Conservation (phyloP, 2,113 vertebrate genomes). For the Centropus bengalensis region DNA sequence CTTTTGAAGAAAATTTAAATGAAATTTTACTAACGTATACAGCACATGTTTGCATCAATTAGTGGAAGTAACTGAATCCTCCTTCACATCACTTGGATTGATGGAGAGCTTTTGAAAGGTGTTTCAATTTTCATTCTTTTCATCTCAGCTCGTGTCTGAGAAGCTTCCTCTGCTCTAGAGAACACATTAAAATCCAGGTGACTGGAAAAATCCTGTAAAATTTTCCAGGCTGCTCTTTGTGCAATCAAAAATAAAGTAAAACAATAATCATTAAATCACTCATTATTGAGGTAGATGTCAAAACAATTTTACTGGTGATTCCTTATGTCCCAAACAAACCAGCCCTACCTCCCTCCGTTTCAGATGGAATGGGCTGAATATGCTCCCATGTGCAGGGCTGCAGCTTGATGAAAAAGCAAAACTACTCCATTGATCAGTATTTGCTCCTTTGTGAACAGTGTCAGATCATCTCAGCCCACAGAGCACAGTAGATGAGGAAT, state of each 20-base stretch:
- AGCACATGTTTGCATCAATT: not conserved
- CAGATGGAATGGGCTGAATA: not conserved
- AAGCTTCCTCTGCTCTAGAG: not conserved
- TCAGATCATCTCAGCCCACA: not conserved
- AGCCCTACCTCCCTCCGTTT: not conserved
- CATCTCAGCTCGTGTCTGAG: not conserved
- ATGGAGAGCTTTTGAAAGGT: not conserved
- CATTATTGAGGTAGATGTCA: not conserved
- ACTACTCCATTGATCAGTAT: not conserved
- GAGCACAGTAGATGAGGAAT: not conserved
- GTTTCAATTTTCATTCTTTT: not conserved
- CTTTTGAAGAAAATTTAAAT: not conserved
- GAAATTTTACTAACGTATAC: not conserved
- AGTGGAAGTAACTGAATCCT: not conserved
- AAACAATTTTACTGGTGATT: not conserved
- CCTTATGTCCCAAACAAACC: not conserved
- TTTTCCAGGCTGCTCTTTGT: not conserved
- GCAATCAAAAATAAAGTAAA: not conserved
- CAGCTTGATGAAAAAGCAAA: not conserved
- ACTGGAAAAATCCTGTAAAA: not conserved
- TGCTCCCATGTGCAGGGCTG: not conserved
- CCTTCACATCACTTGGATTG: not conserved
- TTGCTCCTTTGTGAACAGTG: not conserved
- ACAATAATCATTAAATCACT: not conserved
- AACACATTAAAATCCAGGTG: not conserved